Base-by-base conservation (phyloP, 2,113 vertebrate species). In the Cavia aperea region DNA sequence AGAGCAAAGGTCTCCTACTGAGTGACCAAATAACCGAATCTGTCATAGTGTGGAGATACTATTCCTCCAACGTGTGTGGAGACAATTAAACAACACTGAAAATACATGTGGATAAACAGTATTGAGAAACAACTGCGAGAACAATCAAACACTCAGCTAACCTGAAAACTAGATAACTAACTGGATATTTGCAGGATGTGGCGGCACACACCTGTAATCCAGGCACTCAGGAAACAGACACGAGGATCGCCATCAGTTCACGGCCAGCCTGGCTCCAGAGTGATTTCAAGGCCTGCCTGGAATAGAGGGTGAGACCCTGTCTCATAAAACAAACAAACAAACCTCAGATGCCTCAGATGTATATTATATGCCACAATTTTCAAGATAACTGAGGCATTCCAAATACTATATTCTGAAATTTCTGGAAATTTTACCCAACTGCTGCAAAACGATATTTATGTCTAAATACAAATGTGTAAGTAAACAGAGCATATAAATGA, bases 401-500 rank as follows among this genome's bases (percentile, higher is more conserved):
- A 95, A 93, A 84, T 81, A 87, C 6, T 95, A 73, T 68, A 90
- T 82, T 75, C 72, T 83, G 43, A n/a, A 95, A 93, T 70, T 82
- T 33, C 87, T 89, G 66, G 87, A 94, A 95, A 85, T 73, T 86
- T 87, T 73, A 82, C 33, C n/a, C 77, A 92, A 91, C 29, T 92
- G 66, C 54, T 90, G 43, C 95, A 90, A 56, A 94, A 78, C 63
- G 66, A 70, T 73, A 95, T 46, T 63, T 93, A 31, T 13, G 83
- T 4, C 75, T 89, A 63, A 68, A 62, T 70, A 75, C 29, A 88
- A 92, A 86, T 54, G 88, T 29, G 5, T 24, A 83, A 88, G 56
- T 56, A 94, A 95, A 92, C 19, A 93, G 33, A 83, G 19, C 26
- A 77, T 81, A n/a, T 46, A 87, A 62, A 89, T 63, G 73, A n/a